These are phyloP conservation scores for Ptiloglossa arizonensis DNA, from an alignment of 1,140 invertebrate species.

Conservation along the genomic window DNA sequence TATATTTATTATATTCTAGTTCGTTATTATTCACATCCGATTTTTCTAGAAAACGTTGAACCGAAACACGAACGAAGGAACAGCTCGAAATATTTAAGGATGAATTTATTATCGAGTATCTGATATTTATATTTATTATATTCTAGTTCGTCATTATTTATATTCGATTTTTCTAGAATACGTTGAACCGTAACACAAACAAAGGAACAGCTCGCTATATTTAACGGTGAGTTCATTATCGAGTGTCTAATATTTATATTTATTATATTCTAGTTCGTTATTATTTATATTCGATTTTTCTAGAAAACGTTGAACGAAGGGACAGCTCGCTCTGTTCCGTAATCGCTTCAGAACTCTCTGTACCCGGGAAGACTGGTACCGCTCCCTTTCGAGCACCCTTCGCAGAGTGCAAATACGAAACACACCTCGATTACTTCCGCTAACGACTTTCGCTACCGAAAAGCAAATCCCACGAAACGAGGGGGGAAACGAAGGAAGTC, in stretches of 20 bases:
- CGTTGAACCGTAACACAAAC: neutral
- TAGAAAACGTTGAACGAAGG: neutral
- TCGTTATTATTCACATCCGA: too few species aligned
- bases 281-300: too few species aligned
- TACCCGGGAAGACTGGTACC: conserved; percentile 1
- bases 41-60: neutral
- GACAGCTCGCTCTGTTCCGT: neutral
- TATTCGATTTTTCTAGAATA: too few species aligned
- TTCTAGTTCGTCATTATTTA: too few species aligned
- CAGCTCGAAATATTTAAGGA: too few species aligned
- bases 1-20: too few species aligned
- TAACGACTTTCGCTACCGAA: conserved; percentile 39
- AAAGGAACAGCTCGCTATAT: too few species aligned
- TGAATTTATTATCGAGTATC: too few species aligned
- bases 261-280: too few species aligned
- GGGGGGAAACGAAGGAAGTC: neutral
- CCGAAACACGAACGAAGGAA: neutral
- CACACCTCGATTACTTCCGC: conserved; percentile 46
- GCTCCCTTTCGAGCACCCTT: conserved; percentile 43
- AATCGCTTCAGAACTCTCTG: conserved; percentile 36
- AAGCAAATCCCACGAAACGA: conserved; percentile 24
- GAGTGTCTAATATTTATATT: too few species aligned
- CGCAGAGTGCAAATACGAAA: conserved; percentile 32
- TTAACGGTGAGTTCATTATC: too few species aligned
- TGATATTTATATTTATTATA: too few species aligned